Conservation (phyloP, 2,797 vertebrate species). For the Luscinia megarhynchos region DNA sequence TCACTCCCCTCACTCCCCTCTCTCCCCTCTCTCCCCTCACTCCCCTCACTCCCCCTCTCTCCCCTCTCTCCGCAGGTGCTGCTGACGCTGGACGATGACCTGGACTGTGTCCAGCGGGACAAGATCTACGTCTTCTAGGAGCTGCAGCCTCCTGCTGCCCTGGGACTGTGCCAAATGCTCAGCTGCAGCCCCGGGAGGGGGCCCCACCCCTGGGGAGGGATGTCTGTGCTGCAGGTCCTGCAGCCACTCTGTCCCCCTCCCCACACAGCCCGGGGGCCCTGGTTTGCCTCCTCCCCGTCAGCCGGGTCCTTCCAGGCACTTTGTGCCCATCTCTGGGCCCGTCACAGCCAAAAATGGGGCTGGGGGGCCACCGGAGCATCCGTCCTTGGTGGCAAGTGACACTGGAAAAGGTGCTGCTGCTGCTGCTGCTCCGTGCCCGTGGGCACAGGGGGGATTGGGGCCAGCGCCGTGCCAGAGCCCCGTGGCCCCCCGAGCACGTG, state of each 20-base stretch:
- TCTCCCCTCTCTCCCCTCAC: neutral
- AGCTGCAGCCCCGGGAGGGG: neutral
- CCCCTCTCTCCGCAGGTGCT: conserved; percentile 81
- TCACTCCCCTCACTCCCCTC: neutral
- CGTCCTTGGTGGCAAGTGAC: neutral
- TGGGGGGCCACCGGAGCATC: neutral
- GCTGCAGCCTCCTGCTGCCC: neutral
- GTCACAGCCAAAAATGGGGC: neutral
- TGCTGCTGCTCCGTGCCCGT: neutral
- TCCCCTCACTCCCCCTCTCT: neutral
- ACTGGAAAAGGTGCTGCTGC: conserved; percentile 19
- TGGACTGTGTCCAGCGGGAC: conserved; percentile 92
- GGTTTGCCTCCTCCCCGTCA: neutral
- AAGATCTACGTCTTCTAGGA: conserved; percentile 95
- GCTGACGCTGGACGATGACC: conserved; percentile 94
- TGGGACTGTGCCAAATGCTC: conserved; percentile 8
- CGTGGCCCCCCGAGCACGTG: neutral
- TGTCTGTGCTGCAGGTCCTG: neutral
- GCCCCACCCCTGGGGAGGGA: neutral
- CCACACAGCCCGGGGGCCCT: neutral
- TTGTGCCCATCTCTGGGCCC: neutral
- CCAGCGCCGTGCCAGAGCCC: neutral
- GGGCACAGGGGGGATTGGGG: neutral
- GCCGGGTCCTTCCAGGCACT: neutral
- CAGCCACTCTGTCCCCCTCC: conserved; percentile 4